A percentile compares a stretch with the other conserved stretches of the same genome.
These are phyloP conservation scores for Linepithema humile DNA, from an alignment of 1,140 invertebrate genomes.

Conservation along the genomic window DNA sequence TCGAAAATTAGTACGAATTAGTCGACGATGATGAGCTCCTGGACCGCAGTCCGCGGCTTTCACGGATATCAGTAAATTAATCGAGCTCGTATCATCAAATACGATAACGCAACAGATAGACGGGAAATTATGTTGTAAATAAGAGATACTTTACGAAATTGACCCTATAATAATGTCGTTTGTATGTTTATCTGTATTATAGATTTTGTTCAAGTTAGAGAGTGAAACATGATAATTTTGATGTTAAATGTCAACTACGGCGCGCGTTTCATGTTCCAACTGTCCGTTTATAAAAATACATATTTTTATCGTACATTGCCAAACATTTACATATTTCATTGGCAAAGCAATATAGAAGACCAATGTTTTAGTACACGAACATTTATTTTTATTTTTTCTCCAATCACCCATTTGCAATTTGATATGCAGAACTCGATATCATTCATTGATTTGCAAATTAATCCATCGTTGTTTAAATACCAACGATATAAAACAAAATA, in stretches of 20 bases:
- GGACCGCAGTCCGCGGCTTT: conserved; percentile 25
- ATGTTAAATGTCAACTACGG: not conserved
- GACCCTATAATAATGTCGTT: not conserved
- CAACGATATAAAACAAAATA: not conserved
- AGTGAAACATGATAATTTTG: not conserved
- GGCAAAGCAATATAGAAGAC: not conserved
- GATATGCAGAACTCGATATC: not conserved
- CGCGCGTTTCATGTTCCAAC: not conserved
- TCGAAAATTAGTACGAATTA: conserved; percentile 66
- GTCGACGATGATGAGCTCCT: conserved; percentile 46
- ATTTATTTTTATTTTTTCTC: not conserved
- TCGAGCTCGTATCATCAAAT: not conserved
- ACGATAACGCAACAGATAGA: not conserved
- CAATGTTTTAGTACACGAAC: not conserved
- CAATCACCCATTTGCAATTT: not conserved
- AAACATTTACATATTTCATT: not conserved
- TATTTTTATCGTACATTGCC: not conserved
- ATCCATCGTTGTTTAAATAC: not conserved
- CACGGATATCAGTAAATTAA: conserved; percentile 59
- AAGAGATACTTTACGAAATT: not conserved
- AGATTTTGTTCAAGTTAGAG: not conserved
- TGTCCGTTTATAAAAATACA: not conserved
- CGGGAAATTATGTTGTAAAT: not conserved
- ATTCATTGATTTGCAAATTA: not conserved
- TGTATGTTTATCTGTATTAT: not conserved